Evolutionary conservation across 23 tunicate genomes (phyloP).

Genomic region (Styela clava): DNA sequence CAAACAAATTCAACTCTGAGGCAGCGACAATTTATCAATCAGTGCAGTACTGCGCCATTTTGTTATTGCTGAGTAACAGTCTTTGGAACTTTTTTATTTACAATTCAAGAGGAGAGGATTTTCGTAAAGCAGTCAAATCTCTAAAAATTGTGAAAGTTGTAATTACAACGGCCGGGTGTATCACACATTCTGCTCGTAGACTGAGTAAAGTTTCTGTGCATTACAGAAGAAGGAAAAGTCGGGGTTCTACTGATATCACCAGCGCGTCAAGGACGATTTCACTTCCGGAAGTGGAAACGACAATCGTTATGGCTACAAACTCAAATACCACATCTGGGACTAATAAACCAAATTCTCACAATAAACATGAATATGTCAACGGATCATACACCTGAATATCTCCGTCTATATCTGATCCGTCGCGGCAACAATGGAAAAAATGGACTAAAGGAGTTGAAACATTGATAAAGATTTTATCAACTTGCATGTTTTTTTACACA

Average conservation of each 20-base stretch:
- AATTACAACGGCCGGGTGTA: neutral
- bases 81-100: conserved; percentile 81
- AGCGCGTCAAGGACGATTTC: neutral
- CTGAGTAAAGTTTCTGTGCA: neutral
- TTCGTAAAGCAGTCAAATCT: conserved; percentile 29
- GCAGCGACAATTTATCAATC: conserved; percentile 22
- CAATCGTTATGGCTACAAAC: too few species aligned
- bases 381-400: too few species aligned
- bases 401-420: too few species aligned
- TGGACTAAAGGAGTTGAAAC: too few species aligned
- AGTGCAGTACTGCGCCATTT: conserved; percentile 34
- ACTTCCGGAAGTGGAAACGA: neutral
- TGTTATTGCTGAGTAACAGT: conserved; percentile 65
- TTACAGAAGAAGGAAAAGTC: neutral
- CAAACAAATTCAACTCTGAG: conserved; percentile 19
- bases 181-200: neutral
- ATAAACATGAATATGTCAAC: too few species aligned
- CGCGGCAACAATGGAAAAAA: too few species aligned
- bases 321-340: too few species aligned
- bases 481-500: too few species aligned
- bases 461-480: too few species aligned
- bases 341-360: too few species aligned
- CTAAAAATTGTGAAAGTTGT: neutral
- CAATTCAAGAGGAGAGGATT: conserved; percentile 48
- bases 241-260: neutral